Evolutionary conservation across 2,888 invertebrate species (phyloP).

Genomic region (Siphonodentalium dalli): DNA sequence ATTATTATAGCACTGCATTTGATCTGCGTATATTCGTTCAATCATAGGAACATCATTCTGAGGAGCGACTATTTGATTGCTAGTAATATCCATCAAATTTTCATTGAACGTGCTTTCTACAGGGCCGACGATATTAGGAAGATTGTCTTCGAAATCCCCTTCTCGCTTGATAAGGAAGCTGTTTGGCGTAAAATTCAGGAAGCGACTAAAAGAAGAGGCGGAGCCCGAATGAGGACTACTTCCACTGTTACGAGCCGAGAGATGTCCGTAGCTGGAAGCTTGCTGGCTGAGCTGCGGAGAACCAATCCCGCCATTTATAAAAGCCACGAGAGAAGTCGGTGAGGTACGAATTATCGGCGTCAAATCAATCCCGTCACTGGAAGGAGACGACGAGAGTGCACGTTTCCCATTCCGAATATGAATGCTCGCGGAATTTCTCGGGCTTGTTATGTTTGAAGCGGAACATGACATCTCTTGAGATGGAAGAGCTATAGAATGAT

Average conservation of each 20-base stretch:
- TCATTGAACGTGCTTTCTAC: conserved; percentile 29
- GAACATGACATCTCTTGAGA: conserved; percentile 55
- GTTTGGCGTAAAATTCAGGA: conserved; percentile 23
- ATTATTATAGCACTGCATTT: conserved; percentile 34
- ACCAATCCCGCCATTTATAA: conserved; percentile 49
- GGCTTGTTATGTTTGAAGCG: conserved; percentile 55
- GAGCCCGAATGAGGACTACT: conserved; percentile 54
- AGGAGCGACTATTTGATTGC: conserved; percentile 54
- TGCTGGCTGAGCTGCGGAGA: conserved; percentile 40
- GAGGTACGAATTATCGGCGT: conserved; percentile 65
- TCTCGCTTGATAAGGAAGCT: conserved; percentile 40
- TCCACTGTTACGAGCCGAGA: conserved; percentile 43
- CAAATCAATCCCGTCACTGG: conserved; percentile 62
- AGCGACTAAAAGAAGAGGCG: conserved; percentile 45
- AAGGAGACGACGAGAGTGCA: conserved; percentile 59
- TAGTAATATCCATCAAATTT: conserved; percentile 43
- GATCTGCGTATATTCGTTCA: conserved; percentile 43
- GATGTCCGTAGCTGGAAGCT: conserved; percentile 44
- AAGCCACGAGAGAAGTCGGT: conserved; percentile 63
- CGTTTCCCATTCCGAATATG: conserved; percentile 51
- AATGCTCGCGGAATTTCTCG: conserved; percentile 56
- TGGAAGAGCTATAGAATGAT: conserved; percentile 42
- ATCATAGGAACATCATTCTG: conserved; percentile 52
- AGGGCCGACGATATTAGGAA: no score
- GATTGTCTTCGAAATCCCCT: conserved; percentile 35